phyloP scores from a whole-genome alignment of 2,888 invertebrate genomes.

The Coelopa pilipes region DNA sequence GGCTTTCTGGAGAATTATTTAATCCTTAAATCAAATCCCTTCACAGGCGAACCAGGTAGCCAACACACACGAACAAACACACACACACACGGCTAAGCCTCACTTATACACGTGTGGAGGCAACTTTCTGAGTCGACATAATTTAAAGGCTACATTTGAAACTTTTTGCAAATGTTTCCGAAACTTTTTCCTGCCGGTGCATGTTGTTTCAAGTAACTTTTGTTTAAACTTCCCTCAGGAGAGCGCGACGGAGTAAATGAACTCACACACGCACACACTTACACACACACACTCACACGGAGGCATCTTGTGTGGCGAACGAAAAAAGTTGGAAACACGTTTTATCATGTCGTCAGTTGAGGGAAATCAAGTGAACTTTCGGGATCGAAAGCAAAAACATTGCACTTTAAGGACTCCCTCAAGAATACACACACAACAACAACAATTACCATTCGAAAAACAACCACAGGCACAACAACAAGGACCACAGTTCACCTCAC shows the following conservation, averaged over 20 bases:
- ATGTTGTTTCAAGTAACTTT: slow-evolving; percentile 5
- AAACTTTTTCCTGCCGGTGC: background rate
- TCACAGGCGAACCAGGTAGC: background rate
- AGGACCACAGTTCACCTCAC: too few relatives aligned
- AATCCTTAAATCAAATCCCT: background rate
- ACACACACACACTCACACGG: background rate
- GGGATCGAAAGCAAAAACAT: background rate
- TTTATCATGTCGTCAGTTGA: slow-evolving; percentile 3
- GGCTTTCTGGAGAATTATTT: background rate
- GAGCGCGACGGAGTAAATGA: background rate
- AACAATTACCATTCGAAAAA: background rate
- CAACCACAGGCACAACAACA: too few relatives aligned
- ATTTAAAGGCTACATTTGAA: background rate
- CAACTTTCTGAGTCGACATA: background rate
- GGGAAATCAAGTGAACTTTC: slow-evolving; percentile 2
- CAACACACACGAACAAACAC: background rate
- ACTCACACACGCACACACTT: background rate
- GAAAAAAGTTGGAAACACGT: background rate
- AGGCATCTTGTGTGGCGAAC: too few relatives aligned
- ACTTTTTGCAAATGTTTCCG: background rate
- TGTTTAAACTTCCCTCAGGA: background rate
- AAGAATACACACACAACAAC: slow-evolving; percentile 5
- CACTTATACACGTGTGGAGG: background rate
- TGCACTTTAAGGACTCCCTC: slow-evolving; percentile 9
- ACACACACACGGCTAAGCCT: background rate